A percentile compares a stretch with the other conserved stretches of the same genome.
Conservation (phyloP, 37 sponge, comb jelly and placozoan species). For the Diacarnus erythraeanus region DNA sequence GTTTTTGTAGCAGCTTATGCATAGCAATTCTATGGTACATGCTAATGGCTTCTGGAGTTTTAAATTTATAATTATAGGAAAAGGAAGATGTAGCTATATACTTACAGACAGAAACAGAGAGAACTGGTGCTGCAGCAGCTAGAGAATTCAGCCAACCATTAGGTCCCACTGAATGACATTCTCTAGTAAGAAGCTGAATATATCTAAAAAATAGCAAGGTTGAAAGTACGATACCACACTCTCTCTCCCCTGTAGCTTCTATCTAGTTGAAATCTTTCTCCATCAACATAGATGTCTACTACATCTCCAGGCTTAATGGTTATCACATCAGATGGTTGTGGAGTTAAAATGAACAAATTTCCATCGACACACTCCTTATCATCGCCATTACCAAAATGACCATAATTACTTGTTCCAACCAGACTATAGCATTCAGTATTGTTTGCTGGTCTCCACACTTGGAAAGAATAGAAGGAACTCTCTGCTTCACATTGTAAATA, state of each 20-base stretch:
- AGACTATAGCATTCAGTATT: neutral
- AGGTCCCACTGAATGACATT: no score
- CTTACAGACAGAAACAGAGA: no score
- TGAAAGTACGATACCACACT: conserved; percentile 28
- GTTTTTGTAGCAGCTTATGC: no score
- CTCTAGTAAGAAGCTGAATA: no score
- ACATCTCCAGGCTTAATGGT: conserved; percentile 39
- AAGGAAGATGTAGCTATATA: no score
- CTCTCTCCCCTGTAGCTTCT: neutral
- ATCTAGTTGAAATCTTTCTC: conserved; percentile 7
- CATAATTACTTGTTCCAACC: conserved; percentile 12
- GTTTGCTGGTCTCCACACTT: conserved; percentile 46
- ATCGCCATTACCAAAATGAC: neutral
- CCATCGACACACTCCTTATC: neutral
- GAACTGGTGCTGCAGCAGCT: no score
- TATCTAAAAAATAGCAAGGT: no score
- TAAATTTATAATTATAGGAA: no score
- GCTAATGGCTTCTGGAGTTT: no score
- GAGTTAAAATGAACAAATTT: neutral
- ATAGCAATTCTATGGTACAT: no score
- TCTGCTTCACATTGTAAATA: neutral
- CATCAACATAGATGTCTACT: conserved; percentile 37
- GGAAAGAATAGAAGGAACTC: no score
- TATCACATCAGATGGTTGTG: conserved; percentile 12
- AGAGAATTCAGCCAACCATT: no score